phyloP scores from a whole-genome alignment of 1,140 invertebrate species.

The Brachionus manjavacas region DNA sequence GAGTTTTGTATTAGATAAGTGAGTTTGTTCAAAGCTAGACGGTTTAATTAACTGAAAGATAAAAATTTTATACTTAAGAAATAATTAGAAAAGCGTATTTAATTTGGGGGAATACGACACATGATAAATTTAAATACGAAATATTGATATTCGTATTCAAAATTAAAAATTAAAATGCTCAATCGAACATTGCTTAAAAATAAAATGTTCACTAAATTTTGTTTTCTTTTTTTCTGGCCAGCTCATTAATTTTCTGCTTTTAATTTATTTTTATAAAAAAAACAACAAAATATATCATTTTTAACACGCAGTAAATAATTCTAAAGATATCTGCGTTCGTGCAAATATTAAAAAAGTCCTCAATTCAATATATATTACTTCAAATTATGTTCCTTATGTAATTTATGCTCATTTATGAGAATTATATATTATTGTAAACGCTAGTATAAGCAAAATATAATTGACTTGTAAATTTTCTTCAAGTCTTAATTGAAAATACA shows the following conservation, averaged over 20 bases:
- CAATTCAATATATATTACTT: neutral
- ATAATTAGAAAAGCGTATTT: neutral
- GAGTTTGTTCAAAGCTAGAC: neutral
- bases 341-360: neutral
- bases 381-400: neutral
- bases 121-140: neutral
- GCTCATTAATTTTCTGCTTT: neutral
- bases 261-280: neutral
- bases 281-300: neutral
- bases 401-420: neutral
- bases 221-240: neutral
- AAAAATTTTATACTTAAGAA: neutral
- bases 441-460: neutral
- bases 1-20: neutral
- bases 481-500: neutral
- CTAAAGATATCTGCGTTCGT: neutral
- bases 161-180: neutral
- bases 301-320: conserved; percentile 35
- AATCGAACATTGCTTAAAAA: neutral
- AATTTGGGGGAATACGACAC: neutral
- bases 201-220: neutral
- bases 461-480: neutral
- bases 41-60: neutral
- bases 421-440: neutral
- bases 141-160: neutral